Evolutionary conservation across 1,140 invertebrate species (phyloP).

Genomic region (Ostrea edulis): DNA sequence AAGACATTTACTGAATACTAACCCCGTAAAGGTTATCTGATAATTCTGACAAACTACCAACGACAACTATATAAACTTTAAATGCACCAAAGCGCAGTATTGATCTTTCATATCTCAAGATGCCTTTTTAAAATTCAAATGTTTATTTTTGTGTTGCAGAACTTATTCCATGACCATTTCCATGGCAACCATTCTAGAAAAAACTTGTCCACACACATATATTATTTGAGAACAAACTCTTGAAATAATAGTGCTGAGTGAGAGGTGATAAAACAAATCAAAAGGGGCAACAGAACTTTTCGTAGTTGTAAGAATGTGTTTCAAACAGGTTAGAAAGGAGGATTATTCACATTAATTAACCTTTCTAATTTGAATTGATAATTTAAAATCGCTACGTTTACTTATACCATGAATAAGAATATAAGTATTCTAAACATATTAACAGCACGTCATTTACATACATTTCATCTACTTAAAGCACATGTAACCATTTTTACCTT

Average conservation of each 20-base stretch:
- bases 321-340: neutral
- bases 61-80: neutral
- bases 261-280: neutral
- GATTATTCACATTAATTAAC: no score
- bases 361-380: no score
- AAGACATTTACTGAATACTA: neutral
- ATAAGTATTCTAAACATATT: neutral
- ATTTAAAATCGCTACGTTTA: neutral
- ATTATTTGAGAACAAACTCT: neutral
- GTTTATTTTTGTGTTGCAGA: neutral
- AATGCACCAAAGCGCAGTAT: constrained; percentile 8
- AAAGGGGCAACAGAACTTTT: neutral
- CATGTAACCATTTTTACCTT: neutral
- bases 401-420: neutral
- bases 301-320: neutral
- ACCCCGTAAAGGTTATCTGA: constrained; percentile 3
- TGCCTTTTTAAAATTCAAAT: neutral
- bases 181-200: neutral
- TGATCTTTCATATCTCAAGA: neutral
- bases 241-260: neutral
- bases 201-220: neutral
- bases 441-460: neutral
- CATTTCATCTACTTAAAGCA: neutral
- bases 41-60: constrained; percentile 25
- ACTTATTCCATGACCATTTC: neutral